Percentiles rank a stretch among this genome's conserved stretches.
Conservation (phyloP, 2,113 vertebrate species). For the Aptenodytes forsteri region DNA sequence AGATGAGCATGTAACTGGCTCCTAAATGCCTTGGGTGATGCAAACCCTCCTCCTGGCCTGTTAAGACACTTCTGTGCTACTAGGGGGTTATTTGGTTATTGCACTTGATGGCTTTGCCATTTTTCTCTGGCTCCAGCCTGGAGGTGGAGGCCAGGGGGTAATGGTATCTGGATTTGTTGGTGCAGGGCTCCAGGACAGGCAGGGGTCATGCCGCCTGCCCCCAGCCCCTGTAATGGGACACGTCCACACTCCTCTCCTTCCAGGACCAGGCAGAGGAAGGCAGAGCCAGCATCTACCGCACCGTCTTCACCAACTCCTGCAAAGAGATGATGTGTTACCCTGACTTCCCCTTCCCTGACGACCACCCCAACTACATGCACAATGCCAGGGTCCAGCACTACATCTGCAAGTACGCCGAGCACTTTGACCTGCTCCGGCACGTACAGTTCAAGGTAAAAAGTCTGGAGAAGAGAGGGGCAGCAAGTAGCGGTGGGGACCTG, state of each 20-base stretch:
- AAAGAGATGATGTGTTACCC: constrained; percentile 91
- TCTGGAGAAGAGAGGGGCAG: neutral
- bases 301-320: constrained; percentile 84
- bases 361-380: constrained; percentile 85
- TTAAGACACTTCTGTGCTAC: neutral
- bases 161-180: neutral
- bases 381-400: constrained; percentile 80
- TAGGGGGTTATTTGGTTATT: neutral
- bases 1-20: neutral
- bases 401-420: constrained; percentile 74
- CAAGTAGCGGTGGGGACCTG: neutral
- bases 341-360: constrained; percentile 84
- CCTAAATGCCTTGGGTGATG: too few relatives aligned
- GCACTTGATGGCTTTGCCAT: neutral
- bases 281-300: constrained; percentile 81
- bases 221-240: neutral
- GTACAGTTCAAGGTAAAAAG: constrained; percentile 82
- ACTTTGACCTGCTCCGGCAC: constrained; percentile 79
- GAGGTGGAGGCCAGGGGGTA: neutral
- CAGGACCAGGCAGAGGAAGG: constrained; percentile 79
- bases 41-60: neutral
- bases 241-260: rapidly evolving
- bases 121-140: neutral
- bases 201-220: too few relatives aligned
- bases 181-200: neutral